These are phyloP conservation scores for Syrista parreyssii DNA, from an alignment of 2,888 invertebrate species.

Conservation along the genomic window DNA sequence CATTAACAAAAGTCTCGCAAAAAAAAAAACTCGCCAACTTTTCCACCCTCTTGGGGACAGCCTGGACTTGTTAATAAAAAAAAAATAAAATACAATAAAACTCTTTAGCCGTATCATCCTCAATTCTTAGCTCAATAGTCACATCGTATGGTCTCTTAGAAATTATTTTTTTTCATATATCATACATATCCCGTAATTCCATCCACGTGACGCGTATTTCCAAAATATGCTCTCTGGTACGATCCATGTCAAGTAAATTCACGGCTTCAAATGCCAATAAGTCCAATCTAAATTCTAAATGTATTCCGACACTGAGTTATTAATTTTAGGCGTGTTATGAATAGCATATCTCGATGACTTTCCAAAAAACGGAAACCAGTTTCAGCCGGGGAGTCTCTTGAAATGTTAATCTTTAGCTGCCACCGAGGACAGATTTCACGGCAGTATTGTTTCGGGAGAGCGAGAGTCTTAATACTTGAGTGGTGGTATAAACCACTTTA, in stretches of 20 bases:
- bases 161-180: not conserved
- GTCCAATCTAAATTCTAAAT: slow-evolving; percentile 32
- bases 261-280: not conserved
- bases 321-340: slow-evolving; percentile 18
- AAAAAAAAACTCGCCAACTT: slow-evolving; percentile 59
- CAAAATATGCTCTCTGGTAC: not conserved
- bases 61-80: slow-evolving; percentile 64
- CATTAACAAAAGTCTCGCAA: slow-evolving; percentile 66
- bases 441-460: slow-evolving; percentile 35
- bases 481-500: slow-evolving; percentile 56
- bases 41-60: slow-evolving; percentile 47
- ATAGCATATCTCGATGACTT: slow-evolving; percentile 13
- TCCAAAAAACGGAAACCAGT: not conserved
- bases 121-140: not conserved
- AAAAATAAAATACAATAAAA: slow-evolving; percentile 59
- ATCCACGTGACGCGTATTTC: not conserved
- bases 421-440: slow-evolving; percentile 21
- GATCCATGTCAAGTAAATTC: not conserved
- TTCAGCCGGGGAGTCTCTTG: slow-evolving; percentile 12
- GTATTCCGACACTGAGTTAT: slow-evolving; percentile 25
- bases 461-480: slow-evolving; percentile 44
- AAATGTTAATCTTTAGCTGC: slow-evolving; percentile 26
- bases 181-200: not conserved
- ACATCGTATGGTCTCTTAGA: not conserved
- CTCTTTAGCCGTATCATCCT: slow-evolving; percentile 15